Evolutionary conservation across 2,888 invertebrate species (phyloP), one percentile per base, ranked within the genome.

Genomic region (Limnephilus lunatus): DNA sequence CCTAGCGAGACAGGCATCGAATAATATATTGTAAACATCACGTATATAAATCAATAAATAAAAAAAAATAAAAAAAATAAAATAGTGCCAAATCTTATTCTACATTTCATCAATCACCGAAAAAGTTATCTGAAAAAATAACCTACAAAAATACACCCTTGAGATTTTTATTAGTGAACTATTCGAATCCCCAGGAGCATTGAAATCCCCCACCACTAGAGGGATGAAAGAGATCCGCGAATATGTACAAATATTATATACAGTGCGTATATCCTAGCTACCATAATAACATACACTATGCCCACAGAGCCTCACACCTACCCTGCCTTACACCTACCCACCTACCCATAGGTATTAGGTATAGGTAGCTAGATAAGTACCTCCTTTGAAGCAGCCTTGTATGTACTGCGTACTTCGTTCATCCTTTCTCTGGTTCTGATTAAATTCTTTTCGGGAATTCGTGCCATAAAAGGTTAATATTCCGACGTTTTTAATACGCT

Each of bases 391-490:
- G 83, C 83, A 35, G 35, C 68, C 68, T 68, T 68, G n/a, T 83
- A 83, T 32, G 19, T 32, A 83, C 83, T 32, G 83, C 32, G 83
- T 83, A 83, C 83, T 39, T 90, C 93, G 90, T 91, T 91, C 92
- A 92, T 93, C 92, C 93, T 93, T 93, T 93, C 91, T 93, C 92
- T 92, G 91, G 90, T 92, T 93, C 92, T 93, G 93, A 93, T 93
- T 92, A 93, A 93, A 93, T 93, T 93, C 92, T 93, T 93, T 93
- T 92, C 91, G 90, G 91, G 91, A 93, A 90, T 92, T 92, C 93
- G 91, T 90, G 90, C 93, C 89, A 92, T 93, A 92, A 93, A 93
- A 93, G 92, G 92, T 93, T 92, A 92, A 93, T 93, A 93, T 93
- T 92, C 92, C 92, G 91, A 90, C 91, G 90, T 92, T 92, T 93